These are phyloP conservation scores for Pentamera pediparva DNA, from an alignment of 53 echinoderm and acorn worm genomes.

Conservation along the genomic window DNA sequence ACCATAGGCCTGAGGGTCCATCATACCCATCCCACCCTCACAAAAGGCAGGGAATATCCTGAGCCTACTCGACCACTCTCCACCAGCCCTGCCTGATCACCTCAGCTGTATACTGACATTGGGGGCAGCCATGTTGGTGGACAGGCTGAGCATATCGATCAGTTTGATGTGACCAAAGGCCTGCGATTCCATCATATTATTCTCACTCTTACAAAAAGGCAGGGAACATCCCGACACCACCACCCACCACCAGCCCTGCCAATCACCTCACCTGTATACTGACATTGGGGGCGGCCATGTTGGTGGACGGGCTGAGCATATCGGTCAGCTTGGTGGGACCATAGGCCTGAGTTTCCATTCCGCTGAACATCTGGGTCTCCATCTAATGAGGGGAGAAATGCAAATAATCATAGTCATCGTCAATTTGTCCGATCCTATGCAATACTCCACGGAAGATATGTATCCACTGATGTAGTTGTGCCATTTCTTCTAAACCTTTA, in stretches of 20 bases:
- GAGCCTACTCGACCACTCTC: too few relatives aligned
- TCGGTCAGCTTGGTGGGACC: constrained; percentile 60
- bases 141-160: constrained; percentile 62
- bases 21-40: constrained; percentile 37
- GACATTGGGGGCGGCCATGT: constrained; percentile 91
- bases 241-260: too few relatives aligned
- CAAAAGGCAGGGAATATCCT: too few relatives aligned
- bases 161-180: constrained; percentile 57
- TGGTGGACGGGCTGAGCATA: constrained; percentile 60
- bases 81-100: too few relatives aligned
- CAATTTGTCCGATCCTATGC: too few relatives aligned
- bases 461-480: too few relatives aligned
- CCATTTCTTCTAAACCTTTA: too few relatives aligned
- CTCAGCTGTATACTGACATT: constrained; percentile 99
- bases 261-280: constrained; percentile 99
- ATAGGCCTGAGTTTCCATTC: constrained; percentile 56
- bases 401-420: too few relatives aligned
- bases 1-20: constrained; percentile 55
- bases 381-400: too few relatives aligned
- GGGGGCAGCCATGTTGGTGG: constrained; percentile 74
- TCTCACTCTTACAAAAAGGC: too few relatives aligned
- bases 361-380: constrained; percentile 47
- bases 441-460: too few relatives aligned
- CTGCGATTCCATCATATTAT: constrained; percentile 42
- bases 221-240: too few relatives aligned